Evolutionary conservation across 2,888 invertebrate species (phyloP), one percentile per base, ranked within the genome.

Genomic region (Parnassius orleans): DNA sequence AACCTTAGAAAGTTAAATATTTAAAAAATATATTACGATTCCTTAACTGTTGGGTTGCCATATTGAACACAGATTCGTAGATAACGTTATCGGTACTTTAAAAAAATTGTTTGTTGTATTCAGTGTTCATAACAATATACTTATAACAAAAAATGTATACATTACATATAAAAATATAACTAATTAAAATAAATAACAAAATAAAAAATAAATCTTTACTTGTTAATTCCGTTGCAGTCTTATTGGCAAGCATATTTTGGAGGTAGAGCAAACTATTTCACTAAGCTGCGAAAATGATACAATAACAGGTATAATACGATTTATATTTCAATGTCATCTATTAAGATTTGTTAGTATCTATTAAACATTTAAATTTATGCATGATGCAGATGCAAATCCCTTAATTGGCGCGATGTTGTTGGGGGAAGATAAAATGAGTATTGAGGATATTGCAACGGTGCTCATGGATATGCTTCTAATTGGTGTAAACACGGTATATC

Each of bases 391-490:
- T 64, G 66, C 68, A 10, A 72, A 74, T 52, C 83, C 83, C n/a
- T 75, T 94, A 66, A 80, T 94, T 43, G 93, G 93, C 67, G 86
- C 87, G 50, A 87, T 95, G 72, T 75, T 95, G n/a, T 67, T 92
- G 19, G 90, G 90, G 51, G 92, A 93, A 53, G 87, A 90, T 24
- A 91, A 88, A 60, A 87, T 94, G 79, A 84, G 82, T 56, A 81
- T 93, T 1, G 94, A 94, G 71, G 95, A 95, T 69, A 87, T 94
- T 54, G 86, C 94, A 44, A 94, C 94, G 0, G 78, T 94, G 1
- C 72, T 95, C 53, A 92, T 95, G 87, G 95, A 95, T 73, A 93
- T 94, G 93, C 85, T 94, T 52, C 79, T 95, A 9, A 91, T 95
- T 70, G 95, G 95, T 62, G 93, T 94, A 0, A 94, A 94, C 72